phyloP scores from a whole-genome alignment of 2,113 vertebrate genomes.

The Alectura lathami region DNA sequence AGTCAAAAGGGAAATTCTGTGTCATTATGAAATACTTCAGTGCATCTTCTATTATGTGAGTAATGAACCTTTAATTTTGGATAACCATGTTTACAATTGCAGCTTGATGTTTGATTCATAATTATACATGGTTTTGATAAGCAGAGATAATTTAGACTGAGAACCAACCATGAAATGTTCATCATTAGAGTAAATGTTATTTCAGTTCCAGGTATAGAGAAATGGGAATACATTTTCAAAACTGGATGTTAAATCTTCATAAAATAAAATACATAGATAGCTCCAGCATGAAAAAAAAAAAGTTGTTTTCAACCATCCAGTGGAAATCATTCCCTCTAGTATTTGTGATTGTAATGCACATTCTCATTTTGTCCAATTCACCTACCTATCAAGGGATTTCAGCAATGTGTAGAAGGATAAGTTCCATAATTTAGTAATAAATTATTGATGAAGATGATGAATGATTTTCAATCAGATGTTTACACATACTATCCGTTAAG shows the following conservation, averaged over 20 bases:
- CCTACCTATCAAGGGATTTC: neutral
- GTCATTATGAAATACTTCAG: constrained; percentile 42
- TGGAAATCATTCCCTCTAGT: neutral
- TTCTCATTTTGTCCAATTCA: neutral
- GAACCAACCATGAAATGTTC: constrained; percentile 52
- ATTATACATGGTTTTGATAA: constrained; percentile 31
- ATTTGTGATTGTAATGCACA: neutral
- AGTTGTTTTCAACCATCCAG: neutral
- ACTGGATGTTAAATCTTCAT: constrained; percentile 28
- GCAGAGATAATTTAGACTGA: neutral
- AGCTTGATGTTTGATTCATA: constrained; percentile 45
- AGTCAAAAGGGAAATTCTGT: constrained; percentile 69
- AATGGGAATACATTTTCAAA: constrained; percentile 29
- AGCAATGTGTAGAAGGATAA: neutral
- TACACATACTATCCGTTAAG: neutral
- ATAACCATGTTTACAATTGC: constrained; percentile 54
- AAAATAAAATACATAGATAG: neutral
- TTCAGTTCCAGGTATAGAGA: constrained; percentile 6
- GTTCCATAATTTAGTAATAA: neutral
- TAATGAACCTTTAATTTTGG: constrained; percentile 72
- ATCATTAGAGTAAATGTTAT: constrained; percentile 35
- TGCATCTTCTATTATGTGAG: constrained; percentile 51
- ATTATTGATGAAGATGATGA: neutral
- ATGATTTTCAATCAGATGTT: neutral
- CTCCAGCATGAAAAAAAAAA: neutral